A percentile compares a stretch with the other conserved stretches of the same genome.
Evolutionary conservation across 2,888 invertebrate species (phyloP).

Genomic region (Parnassius apollo): DNA sequence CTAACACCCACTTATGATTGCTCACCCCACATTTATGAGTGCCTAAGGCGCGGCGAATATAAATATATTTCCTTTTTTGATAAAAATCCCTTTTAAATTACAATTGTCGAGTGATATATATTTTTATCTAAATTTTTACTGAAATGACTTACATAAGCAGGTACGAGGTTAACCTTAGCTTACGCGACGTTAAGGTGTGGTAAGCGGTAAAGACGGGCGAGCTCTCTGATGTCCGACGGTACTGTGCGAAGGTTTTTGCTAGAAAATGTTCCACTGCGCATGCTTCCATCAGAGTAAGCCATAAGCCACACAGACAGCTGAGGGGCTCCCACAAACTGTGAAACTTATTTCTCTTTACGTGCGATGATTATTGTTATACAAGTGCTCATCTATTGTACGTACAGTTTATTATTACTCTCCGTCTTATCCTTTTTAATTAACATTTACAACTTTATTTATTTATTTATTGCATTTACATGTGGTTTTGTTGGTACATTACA

Average conservation of each 20-base stretch:
- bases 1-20: conserved; percentile 49
- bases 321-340: conserved; percentile 51
- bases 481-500: too few relatives aligned
- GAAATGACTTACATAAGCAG: conserved; percentile 68
- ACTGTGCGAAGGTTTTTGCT: conserved; percentile 50
- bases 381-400: conserved; percentile 7
- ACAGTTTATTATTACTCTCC: neutral
- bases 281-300: conserved; percentile 67
- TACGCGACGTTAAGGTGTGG: conserved; percentile 29
- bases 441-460: too few relatives aligned
- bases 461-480: too few relatives aligned
- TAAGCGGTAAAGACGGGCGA: conserved; percentile 44
- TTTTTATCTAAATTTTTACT: conserved; percentile 16
- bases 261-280: conserved; percentile 57
- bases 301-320: conserved; percentile 63
- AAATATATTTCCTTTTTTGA: conserved; percentile 10
- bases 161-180: conserved; percentile 33
- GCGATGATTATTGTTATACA: conserved; percentile 46
- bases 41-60: conserved; percentile 12
- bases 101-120: neutral
- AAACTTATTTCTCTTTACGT: conserved; percentile 59
- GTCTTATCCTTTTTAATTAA: neutral
- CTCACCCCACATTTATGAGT: conserved; percentile 33
- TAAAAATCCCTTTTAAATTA: neutral
- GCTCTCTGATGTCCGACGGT: conserved; percentile 54